Conservation (phyloP, 2,888 invertebrate species). For the Ecdyonurus torrentis region DNA sequence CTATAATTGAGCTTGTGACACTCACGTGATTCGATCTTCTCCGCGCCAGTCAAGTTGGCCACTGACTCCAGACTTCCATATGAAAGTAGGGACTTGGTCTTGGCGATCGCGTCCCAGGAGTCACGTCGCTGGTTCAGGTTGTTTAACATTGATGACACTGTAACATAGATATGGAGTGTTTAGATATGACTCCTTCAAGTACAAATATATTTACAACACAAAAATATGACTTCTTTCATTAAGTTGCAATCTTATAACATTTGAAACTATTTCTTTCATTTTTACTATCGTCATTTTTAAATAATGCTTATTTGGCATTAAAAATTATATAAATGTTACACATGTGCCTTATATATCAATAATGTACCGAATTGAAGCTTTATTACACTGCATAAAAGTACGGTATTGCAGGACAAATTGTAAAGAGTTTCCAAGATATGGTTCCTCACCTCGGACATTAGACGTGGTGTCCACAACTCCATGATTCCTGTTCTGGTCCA, state of each 20-base stretch:
- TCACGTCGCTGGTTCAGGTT: slow-evolving; percentile 38
- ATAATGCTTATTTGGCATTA: no score
- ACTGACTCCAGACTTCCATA: slow-evolving; percentile 51
- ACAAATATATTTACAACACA: no score
- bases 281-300: no score
- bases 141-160: slow-evolving; percentile 40
- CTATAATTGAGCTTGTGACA: no score
- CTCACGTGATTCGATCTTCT: neutral
- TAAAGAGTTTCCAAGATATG: neutral
- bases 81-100: slow-evolving; percentile 46
- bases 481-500: slow-evolving; percentile 11
- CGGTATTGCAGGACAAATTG: neutral
- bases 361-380: no score
- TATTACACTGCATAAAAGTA: no score
- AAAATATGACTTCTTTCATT: no score
- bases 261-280: no score
- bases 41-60: slow-evolving; percentile 40
- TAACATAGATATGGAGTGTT: slow-evolving; percentile 18
- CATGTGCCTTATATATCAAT: no score
- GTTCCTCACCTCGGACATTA: slow-evolving; percentile 18
- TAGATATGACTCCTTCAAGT: neutral
- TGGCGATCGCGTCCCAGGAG: slow-evolving; percentile 69
- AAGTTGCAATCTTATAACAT: no score
- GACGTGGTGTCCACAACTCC: slow-evolving; percentile 18
- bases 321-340: no score